Percentiles rank a stretch among this genome's conserved stretches.
phyloP scores from a whole-genome alignment of 2,113 vertebrate species.

The Passerina amoena region DNA sequence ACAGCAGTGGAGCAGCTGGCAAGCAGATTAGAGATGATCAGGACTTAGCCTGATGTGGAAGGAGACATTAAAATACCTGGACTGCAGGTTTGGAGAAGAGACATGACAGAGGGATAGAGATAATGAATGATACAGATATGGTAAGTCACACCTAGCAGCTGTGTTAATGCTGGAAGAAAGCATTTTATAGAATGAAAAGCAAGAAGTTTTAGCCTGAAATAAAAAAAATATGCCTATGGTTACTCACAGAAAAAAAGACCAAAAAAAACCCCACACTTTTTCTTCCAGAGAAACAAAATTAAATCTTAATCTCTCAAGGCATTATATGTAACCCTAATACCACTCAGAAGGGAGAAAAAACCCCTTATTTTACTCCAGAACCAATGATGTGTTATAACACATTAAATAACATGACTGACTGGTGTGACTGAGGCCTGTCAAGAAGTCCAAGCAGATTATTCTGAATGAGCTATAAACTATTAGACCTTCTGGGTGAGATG shows the following conservation, averaged over 20 bases:
- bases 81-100: constrained; percentile 44
- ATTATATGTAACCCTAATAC: not conserved
- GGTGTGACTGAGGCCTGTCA: not conserved
- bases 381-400: not conserved
- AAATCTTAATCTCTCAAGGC: not conserved
- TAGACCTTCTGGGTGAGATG: not conserved
- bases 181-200: not conserved
- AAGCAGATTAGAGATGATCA: constrained; percentile 42
- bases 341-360: not conserved
- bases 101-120: constrained; percentile 58
- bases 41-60: constrained; percentile 50
- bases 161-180: not conserved
- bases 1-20: constrained; percentile 56
- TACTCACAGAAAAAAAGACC: not conserved
- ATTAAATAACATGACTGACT: not conserved
- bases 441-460: not conserved
- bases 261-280: not conserved
- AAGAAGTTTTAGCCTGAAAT: not conserved
- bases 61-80: constrained; percentile 55
- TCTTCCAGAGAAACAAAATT: not conserved
- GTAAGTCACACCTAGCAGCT: constrained; percentile 5
- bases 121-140: constrained; percentile 32
- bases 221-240: not conserved
- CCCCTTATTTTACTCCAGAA: not conserved
- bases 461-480: not conserved